Evolutionary conservation across 1,140 invertebrate genomes (phyloP).

Genomic region (Sipha flava): DNA sequence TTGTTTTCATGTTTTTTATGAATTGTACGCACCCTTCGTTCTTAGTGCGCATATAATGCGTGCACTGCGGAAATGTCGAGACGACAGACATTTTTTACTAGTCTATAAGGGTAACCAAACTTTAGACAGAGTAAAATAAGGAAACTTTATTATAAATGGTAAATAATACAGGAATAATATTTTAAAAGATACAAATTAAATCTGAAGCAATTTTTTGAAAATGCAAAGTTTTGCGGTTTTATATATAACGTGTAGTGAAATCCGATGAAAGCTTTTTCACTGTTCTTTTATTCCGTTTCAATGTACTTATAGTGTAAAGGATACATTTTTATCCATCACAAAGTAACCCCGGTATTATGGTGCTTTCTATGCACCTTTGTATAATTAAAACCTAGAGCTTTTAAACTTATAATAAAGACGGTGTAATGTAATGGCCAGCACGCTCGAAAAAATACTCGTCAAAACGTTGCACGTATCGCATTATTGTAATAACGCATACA

Average conservation of each 20-base stretch:
- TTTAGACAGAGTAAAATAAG: background rate
- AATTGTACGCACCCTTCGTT: no score
- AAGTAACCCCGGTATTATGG: background rate
- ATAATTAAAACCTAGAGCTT: background rate
- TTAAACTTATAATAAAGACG: background rate
- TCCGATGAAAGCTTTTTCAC: background rate
- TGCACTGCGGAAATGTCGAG: background rate
- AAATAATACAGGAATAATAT: background rate
- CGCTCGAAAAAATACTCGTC: no score
- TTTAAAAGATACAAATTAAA: background rate
- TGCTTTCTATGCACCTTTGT: background rate
- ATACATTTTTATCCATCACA: no score
- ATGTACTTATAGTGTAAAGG: background rate
- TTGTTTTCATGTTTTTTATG: background rate
- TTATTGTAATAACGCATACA: no score
- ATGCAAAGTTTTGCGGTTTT: background rate
- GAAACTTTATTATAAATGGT: background rate
- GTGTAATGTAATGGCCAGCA: no score
- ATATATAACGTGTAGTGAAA: background rate
- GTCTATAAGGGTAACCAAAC: background rate
- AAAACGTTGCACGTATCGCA: no score
- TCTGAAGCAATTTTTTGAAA: constrained; percentile 1
- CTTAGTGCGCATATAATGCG: no score
- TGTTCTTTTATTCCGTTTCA: background rate
- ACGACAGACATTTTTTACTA: background rate